These are phyloP conservation scores for Oxyura jamaicensis DNA, from an alignment of 2,113 vertebrate genomes.

Conservation along the genomic window DNA sequence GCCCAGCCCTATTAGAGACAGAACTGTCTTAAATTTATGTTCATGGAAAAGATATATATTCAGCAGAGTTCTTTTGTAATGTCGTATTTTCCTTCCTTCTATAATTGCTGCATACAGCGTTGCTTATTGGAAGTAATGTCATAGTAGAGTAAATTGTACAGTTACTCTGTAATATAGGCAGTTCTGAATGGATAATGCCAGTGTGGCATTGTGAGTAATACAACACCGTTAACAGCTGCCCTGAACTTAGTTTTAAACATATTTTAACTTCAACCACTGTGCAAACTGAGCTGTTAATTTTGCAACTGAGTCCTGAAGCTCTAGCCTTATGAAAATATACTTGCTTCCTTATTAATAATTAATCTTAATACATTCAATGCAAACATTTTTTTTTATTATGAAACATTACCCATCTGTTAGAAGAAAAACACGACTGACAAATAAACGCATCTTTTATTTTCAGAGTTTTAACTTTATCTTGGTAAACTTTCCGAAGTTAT, in stretches of 20 bases:
- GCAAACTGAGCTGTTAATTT: conserved; percentile 60
- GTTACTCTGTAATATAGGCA: neutral
- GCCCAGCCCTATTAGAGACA: neutral
- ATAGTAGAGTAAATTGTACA: neutral
- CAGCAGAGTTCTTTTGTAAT: neutral
- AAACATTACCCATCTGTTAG: conserved; percentile 74
- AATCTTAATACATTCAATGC: conserved; percentile 72
- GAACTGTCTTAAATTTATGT: neutral
- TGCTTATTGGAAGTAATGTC: neutral
- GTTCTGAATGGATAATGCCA: neutral
- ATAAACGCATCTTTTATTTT: conserved; percentile 46
- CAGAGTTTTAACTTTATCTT: conserved; percentile 64
- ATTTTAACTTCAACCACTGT: conserved; percentile 56
- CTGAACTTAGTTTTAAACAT: conserved; percentile 49
- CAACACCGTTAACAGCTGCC: conserved; percentile 46
- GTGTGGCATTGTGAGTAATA: neutral
- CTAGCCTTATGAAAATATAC: conserved; percentile 59
- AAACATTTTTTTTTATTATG: conserved; percentile 63
- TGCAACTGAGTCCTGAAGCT: conserved; percentile 65
- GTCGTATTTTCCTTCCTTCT: neutral
- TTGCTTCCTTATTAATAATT: conserved; percentile 81
- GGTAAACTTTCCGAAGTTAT: conserved; percentile 43
- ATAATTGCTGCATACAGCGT: neutral
- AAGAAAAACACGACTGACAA: conserved; percentile 62
- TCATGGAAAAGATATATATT: neutral